phyloP scores from a whole-genome alignment of 2,797 vertebrate genomes.

The Atherinosoma microstoma region DNA sequence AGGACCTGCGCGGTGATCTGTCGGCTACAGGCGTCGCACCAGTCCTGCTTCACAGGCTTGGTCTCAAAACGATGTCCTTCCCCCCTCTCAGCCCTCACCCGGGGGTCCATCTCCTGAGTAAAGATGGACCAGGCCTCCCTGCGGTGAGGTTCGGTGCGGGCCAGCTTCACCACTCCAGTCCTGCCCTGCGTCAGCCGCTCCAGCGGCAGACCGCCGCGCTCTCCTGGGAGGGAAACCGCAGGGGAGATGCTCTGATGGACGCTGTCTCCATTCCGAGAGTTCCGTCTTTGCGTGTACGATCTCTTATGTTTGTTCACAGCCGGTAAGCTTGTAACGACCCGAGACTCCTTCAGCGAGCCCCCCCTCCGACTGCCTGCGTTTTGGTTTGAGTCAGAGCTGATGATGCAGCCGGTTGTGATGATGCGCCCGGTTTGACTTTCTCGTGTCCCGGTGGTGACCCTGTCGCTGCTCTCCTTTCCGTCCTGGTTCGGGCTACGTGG shows the following conservation, averaged over 20 bases:
- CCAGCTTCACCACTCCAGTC: slow-evolving; percentile 82
- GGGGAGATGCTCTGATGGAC: slow-evolving; percentile 31
- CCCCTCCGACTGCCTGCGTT: slow-evolving; percentile 40
- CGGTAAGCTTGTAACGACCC: slow-evolving; percentile 17
- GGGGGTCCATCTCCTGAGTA: slow-evolving; percentile 81
- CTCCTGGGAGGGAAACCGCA: neutral
- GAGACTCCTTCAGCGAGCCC: slow-evolving; percentile 43
- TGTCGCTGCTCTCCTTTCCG: slow-evolving; percentile 22
- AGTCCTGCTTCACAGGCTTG: slow-evolving; percentile 80
- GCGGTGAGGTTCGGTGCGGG: slow-evolving; percentile 82
- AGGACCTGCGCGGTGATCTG: slow-evolving; percentile 83
- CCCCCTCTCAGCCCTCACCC: slow-evolving; percentile 83
- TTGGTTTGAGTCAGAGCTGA: slow-evolving; percentile 39
- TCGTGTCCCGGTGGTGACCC: slow-evolving; percentile 6
- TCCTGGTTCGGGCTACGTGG: slow-evolving; percentile 70
- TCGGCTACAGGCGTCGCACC: slow-evolving; percentile 91
- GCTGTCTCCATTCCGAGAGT: slow-evolving; percentile 34
- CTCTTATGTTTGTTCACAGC: slow-evolving; percentile 37
- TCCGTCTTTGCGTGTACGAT: slow-evolving; percentile 37
- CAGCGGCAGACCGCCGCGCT: slow-evolving; percentile 54
- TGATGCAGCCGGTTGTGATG: slow-evolving; percentile 42
- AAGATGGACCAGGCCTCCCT: slow-evolving; percentile 93
- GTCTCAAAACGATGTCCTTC: slow-evolving; percentile 87
- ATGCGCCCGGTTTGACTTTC: slow-evolving; percentile 14
- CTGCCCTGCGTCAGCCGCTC: slow-evolving; percentile 79